phyloP scores from a whole-genome alignment of 2,888 invertebrate species.

The Himalopsyche anomala region DNA sequence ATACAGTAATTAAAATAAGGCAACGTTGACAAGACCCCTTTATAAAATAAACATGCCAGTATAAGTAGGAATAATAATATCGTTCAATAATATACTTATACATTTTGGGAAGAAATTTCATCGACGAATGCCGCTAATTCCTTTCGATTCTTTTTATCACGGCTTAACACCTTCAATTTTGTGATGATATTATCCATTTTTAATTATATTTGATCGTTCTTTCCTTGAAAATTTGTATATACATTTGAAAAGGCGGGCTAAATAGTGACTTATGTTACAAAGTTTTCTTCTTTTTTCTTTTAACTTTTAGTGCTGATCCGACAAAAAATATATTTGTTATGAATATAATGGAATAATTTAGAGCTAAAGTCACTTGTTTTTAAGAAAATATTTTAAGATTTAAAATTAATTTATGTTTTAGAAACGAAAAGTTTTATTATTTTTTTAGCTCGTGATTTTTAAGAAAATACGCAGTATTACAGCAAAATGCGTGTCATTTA shows the following conservation, averaged over 20 bases:
- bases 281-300: neutral
- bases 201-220: neutral
- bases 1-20: too few species aligned
- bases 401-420: too few species aligned
- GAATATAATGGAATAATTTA: too few species aligned
- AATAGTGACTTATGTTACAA: neutral
- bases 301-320: neutral
- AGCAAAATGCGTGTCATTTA: too few species aligned
- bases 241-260: constrained; percentile 32
- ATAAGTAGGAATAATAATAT: neutral
- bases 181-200: constrained; percentile 44
- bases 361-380: too few species aligned
- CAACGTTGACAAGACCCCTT: too few species aligned
- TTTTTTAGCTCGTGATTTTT: too few species aligned
- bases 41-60: neutral
- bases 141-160: constrained; percentile 58
- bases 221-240: neutral
- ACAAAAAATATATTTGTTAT: neutral
- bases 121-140: constrained; percentile 45
- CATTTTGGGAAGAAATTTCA: constrained; percentile 44
- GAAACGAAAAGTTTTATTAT: too few species aligned
- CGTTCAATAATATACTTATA: neutral
- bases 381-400: too few species aligned
- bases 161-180: constrained; percentile 50
- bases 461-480: too few species aligned